These are phyloP conservation scores for Lepidiolamprologus cunningtoni DNA, from an alignment of 2,113 vertebrate species.

Conservation along the genomic window DNA sequence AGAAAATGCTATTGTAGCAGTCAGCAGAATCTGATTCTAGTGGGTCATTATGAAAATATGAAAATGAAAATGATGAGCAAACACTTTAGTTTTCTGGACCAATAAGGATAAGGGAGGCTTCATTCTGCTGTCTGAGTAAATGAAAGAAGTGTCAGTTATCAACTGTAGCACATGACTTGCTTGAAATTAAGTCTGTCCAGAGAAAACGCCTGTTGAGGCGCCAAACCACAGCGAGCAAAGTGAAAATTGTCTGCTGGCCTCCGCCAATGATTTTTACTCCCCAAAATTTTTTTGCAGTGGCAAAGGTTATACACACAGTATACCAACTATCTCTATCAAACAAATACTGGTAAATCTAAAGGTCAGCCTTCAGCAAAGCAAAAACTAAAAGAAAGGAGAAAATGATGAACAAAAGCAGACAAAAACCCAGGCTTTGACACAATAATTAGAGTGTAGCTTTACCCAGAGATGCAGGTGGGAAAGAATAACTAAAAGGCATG, in stretches of 20 bases:
- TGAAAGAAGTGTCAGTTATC: background rate
- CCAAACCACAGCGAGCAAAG: background rate
- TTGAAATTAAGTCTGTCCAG: background rate
- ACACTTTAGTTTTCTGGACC: background rate
- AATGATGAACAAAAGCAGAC: background rate
- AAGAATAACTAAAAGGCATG: slow-evolving; percentile 30
- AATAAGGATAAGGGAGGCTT: background rate
- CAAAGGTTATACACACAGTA: background rate
- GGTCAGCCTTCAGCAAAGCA: background rate
- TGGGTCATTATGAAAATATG: background rate
- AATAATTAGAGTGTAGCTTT: slow-evolving; percentile 22
- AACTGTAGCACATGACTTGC: background rate
- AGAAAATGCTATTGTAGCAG: background rate
- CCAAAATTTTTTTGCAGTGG: background rate
- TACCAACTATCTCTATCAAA: background rate
- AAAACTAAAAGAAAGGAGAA: background rate
- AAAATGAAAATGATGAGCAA: background rate
- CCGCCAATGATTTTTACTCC: background rate
- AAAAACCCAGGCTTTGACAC: background rate
- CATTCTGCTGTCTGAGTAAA: background rate
- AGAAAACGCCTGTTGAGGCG: background rate
- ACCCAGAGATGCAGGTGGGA: background rate
- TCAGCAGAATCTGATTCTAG: background rate
- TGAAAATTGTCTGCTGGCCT: background rate
- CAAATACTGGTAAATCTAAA: background rate